Evolutionary conservation across 2,888 invertebrate species (phyloP).

Genomic region (Unio pictorum): DNA sequence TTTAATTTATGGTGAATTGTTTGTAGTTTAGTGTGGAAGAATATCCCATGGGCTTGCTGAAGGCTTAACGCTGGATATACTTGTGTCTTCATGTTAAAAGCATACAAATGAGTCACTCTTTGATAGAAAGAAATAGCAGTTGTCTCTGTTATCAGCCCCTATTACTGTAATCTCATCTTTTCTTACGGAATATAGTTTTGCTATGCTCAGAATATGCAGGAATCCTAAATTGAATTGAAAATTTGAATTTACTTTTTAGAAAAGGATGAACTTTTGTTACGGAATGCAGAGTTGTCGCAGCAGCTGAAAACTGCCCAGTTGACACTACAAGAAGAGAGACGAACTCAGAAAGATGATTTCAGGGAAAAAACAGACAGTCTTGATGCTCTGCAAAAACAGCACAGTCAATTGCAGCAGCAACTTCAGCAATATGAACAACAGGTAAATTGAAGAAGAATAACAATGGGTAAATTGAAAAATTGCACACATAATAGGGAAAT

Average conservation of each 20-base stretch:
- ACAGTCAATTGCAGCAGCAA: constrained; percentile 1
- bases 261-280: constrained; percentile 62
- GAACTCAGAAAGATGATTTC: constrained; percentile 32
- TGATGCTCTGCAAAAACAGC: not conserved
- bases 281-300: constrained; percentile 68
- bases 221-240: not conserved
- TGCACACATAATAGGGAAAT: no score
- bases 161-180: no score
- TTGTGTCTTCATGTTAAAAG: no score
- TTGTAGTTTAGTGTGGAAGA: no score
- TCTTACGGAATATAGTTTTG: no score
- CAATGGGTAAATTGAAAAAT: constrained; percentile 1
- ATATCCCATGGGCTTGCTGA: no score
- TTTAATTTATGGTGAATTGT: no score
- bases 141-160: no score
- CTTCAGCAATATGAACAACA: constrained; percentile 6
- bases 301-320: constrained; percentile 79
- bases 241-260: constrained; percentile 39
- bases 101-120: no score
- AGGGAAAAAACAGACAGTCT: not conserved
- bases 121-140: no score
- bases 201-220: not conserved
- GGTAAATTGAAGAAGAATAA: constrained; percentile 1
- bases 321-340: constrained; percentile 43
- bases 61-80: no score